Evolutionary conservation across 2,113 vertebrate genomes (phyloP).

Genomic region (Marmota flaviventris): DNA sequence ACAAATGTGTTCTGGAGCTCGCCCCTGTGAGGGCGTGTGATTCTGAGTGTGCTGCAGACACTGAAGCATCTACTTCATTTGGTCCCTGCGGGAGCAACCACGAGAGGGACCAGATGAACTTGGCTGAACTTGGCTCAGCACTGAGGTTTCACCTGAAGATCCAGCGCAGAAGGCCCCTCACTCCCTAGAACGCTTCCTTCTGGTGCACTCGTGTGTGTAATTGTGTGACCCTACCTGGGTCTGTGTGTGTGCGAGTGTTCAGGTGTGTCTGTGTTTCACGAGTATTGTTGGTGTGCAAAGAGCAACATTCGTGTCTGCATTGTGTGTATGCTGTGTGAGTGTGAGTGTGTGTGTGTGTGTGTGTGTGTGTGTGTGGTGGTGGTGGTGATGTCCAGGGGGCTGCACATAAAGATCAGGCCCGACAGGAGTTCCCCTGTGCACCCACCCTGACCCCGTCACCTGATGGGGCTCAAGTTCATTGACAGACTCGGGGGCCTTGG

Average conservation of each 20-base stretch:
- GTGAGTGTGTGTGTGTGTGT: neutral
- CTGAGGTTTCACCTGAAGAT: neutral
- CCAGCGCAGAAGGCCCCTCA: neutral
- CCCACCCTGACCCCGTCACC: neutral
- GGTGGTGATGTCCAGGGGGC: no score
- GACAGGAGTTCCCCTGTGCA: neutral
- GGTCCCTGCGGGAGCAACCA: fast-evolving
- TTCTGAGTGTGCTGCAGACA: neutral
- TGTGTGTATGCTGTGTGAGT: neutral
- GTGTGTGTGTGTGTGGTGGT: no score
- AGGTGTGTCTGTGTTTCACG: neutral
- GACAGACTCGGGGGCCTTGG: neutral
- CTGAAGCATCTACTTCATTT: neutral
- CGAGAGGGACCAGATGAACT: neutral
- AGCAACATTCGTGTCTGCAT: neutral
- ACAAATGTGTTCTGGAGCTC: neutral
- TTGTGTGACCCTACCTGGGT: neutral
- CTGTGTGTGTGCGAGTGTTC: neutral
- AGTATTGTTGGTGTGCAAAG: neutral
- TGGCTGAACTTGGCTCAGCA: no score
- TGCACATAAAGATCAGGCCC: neutral
- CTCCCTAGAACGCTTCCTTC: neutral
- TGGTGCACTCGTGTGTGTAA: fast-evolving
- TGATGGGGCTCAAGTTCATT: neutral
- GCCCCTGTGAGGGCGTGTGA: neutral